Evolutionary conservation across 2,797 vertebrate species (phyloP), one percentile per base, ranked within the genome.

Genomic region (Apogon hyalosoma): DNA sequence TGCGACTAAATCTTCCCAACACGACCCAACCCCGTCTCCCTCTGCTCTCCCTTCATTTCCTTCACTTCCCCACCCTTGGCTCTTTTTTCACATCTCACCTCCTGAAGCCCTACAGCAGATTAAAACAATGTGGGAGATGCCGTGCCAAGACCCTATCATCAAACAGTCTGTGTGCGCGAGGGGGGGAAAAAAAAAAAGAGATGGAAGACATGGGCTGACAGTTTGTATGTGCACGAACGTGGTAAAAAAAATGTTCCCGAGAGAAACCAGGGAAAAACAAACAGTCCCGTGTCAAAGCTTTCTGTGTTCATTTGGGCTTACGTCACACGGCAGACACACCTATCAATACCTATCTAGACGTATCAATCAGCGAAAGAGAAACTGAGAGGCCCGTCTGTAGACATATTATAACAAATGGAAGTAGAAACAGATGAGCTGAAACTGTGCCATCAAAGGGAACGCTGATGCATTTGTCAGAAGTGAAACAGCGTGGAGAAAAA

Each of bases 81-180:
- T 47, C 54, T 63, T 19, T 65, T 60, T 66, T 68, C 52, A 60
- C 47, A 57, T 63, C 56, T 65, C 80, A 64, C 73, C 56, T 59
- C 58, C 52, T n/a, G 38, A 50, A 45, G 16, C 49, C 67, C 43
- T 69, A 21, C 55, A 16, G 56, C 51, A 70, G 55, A 88, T 79
- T 73, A 71, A 84, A 84, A 81, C 82, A 83, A 80, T 63, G 64
- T 78, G 69, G 50, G 39, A 63, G 69, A 77, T 28, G 54, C 11
- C 10, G 36, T 60, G 73, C 79, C 71, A 83, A 75, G 66, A 55
- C 56, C 43, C 56, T 52, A n/a, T 21, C 51, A 54, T 64, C 51
- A 67, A 72, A 64, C 40, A 45, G 18, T 14, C 12, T 3, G n/a
- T 13, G 40, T 45, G 54, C 3, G 18, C 15, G 19, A 38, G 13